Evolutionary conservation across 2,888 invertebrate genomes (phyloP), one percentile per base, ranked within the genome.

Genomic region (Caenorhabditis wallacei): DNA sequence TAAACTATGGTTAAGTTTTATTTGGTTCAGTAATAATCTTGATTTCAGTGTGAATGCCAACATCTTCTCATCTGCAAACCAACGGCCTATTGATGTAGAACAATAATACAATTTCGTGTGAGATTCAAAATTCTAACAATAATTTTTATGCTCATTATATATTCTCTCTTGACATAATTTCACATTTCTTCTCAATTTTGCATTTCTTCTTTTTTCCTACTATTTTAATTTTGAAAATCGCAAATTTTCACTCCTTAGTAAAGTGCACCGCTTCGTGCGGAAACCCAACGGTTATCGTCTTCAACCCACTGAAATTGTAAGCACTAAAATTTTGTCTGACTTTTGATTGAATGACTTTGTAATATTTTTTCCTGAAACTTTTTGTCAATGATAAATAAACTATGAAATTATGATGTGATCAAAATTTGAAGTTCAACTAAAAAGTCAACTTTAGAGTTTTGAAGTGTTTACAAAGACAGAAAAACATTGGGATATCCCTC

Each of bases 11-110:
- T 59, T 64, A 18, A 26, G 57, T 56, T 53, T 11, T 0, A 5
- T 54, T 61, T 54, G 5, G 18, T 75, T 26, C 24, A 8, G 13
- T 24, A 59, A 72, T 53, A 26, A n/a, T 43, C 24, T 22, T 30
- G 13, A 11, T 80, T 84, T 61, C 84, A 84, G 84, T 72, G 84
- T 84, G 59, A 84, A 84, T 59, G 80, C 84, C 71, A 84, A 84
- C 76, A 84, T 84, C 68, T 84, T 84, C 71, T 84, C 84, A 16
- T 80, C 81, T 54, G 81, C 81, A 24, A 37, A 72, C 7, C 82
- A 78, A 69, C 78, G 82, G 51, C 82, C 82, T 35, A 78, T 82
- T 8, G 82, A 82, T 63, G 82, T 68, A 13, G 78, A 72, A 63
- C 78, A 63, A 66, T 59, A 20, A 54, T 10, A 63, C 66, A 48